phyloP scores from a whole-genome alignment of 1,140 invertebrate genomes.

The Procambarus virginalis region DNA sequence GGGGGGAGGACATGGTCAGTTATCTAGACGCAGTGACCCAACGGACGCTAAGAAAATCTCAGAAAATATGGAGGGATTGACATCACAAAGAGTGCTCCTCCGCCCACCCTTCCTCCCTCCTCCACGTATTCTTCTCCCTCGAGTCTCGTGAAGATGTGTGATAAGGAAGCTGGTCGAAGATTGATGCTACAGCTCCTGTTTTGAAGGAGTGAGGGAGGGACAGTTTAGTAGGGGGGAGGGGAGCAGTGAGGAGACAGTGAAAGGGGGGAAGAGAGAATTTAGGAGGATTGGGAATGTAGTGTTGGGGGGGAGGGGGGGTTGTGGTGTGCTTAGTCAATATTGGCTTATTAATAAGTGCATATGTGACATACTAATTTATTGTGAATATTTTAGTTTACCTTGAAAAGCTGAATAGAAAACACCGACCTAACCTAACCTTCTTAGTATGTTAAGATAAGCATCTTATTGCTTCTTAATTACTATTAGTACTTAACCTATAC shows the following conservation, averaged over 20 bases:
- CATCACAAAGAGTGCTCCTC: not conserved
- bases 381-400: no score
- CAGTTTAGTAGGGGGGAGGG: not conserved
- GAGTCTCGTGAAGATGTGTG: not conserved
- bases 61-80: slow-evolving; percentile 6
- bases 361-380: no score
- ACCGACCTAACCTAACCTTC: no score
- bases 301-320: not conserved
- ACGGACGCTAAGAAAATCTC: not conserved
- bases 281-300: not conserved
- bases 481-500: no score
- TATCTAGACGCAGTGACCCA: not conserved
- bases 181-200: not conserved
- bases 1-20: not conserved
- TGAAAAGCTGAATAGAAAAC: no score
- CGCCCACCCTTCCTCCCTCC: no score
- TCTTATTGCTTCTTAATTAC: no score
- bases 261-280: not conserved
- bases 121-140: not conserved
- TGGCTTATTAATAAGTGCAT: no score
- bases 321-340: no score
- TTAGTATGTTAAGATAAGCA: no score
- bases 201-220: not conserved
- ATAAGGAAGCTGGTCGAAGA: not conserved
- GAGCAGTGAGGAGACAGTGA: not conserved